These are phyloP conservation scores for Haliclona indistincta DNA, from an alignment of 37 sponge, comb jelly and placozoan species.

Conservation along the genomic window DNA sequence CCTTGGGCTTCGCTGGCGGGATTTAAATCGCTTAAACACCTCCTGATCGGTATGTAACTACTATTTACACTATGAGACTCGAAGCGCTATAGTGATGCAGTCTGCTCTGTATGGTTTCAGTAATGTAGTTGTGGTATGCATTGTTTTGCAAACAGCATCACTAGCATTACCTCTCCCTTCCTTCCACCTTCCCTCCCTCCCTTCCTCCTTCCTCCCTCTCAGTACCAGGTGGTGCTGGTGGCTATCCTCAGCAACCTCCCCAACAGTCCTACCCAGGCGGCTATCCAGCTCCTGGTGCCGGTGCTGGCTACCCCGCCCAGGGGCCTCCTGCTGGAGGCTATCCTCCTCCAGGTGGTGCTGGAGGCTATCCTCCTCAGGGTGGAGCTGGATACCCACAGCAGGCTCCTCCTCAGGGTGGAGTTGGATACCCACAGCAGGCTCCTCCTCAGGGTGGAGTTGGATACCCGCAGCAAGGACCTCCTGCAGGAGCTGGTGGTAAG, in stretches of 20 bases:
- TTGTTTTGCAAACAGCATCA: too few relatives aligned
- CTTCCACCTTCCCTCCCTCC: too few relatives aligned
- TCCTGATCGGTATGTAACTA: too few relatives aligned
- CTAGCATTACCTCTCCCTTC: too few relatives aligned
- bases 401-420: conserved; percentile 42
- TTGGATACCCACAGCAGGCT: conserved; percentile 44
- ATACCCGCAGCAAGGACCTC: conserved; percentile 6
- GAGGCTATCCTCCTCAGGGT: conserved; percentile 10
- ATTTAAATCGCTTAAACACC: too few relatives aligned
- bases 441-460: conserved; percentile 7
- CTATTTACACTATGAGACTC: too few relatives aligned
- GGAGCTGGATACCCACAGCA: conserved; percentile 56
- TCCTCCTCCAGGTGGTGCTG: background rate
- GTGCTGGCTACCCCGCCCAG: background rate
- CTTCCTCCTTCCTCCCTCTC: background rate
- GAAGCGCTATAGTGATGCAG: too few relatives aligned
- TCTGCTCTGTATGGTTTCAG: too few relatives aligned
- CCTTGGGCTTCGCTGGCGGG: too few relatives aligned
- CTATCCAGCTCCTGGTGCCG: background rate
- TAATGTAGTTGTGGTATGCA: too few relatives aligned
- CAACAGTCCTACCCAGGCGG: background rate
- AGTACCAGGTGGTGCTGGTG: background rate
- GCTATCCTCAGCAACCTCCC: conserved; percentile 32
- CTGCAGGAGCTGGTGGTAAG: too few relatives aligned
- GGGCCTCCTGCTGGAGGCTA: conserved; percentile 18